A percentile compares a stretch with the other conserved stretches of the same genome.
phyloP scores from a whole-genome alignment of 1,140 invertebrate genomes.

The Probaryconus sp. region DNA sequence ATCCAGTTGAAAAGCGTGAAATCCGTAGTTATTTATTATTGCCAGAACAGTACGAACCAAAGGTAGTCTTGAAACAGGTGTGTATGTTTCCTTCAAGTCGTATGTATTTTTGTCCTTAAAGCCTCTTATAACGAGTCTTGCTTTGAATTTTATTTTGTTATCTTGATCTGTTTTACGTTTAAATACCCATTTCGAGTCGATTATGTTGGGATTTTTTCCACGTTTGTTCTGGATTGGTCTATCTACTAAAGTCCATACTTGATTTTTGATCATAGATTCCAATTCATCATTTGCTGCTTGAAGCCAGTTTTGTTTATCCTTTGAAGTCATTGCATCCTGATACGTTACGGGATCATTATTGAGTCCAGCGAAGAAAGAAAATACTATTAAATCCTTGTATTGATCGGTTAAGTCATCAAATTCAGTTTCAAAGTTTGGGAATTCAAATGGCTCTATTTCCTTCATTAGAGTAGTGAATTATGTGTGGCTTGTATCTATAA shows the following conservation, averaged over 20 bases:
- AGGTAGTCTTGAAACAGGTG: too few relatives aligned
- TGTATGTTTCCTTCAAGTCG: too few relatives aligned
- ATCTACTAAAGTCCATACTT: slow-evolving; percentile 12
- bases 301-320: slow-evolving; percentile 46
- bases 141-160: slow-evolving; percentile 3
- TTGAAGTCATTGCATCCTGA: slow-evolving; percentile 27
- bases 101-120: slow-evolving; percentile 28
- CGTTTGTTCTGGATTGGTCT: background rate
- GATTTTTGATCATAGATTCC: slow-evolving; percentile 19
- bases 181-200: slow-evolving; percentile 13
- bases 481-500: slow-evolving; percentile 1
- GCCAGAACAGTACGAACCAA: slow-evolving; percentile 27
- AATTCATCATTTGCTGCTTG: slow-evolving; percentile 29
- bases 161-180: background rate
- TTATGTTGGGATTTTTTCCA: slow-evolving; percentile 8
- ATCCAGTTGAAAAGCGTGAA: slow-evolving; percentile 68
- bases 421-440: too few relatives aligned
- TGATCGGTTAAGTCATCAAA: background rate
- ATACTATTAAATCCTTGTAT: background rate
- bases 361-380: slow-evolving; percentile 3
- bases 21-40: slow-evolving; percentile 22
- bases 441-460: too few relatives aligned
- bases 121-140: slow-evolving; percentile 7
- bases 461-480: background rate
- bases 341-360: slow-evolving; percentile 16